Conservation (phyloP, 2,888 invertebrate genomes). For the Macrosoma leucophasiata region DNA sequence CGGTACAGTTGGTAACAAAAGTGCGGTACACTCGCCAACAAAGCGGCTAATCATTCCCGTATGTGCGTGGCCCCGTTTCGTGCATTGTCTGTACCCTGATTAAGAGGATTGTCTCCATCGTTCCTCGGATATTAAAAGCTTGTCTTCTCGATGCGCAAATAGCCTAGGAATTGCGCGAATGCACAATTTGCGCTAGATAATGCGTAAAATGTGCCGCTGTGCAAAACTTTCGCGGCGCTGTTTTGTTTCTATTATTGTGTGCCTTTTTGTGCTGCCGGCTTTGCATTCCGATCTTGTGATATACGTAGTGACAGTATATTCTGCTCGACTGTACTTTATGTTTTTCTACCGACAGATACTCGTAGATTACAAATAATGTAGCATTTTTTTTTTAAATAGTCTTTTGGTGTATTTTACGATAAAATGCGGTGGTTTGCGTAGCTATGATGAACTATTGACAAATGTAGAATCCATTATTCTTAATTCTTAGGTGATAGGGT, state of each 20-base stretch:
- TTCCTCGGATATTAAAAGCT: conserved; percentile 70
- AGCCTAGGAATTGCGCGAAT: conserved; percentile 34
- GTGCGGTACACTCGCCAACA: conserved; percentile 49
- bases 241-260: conserved; percentile 49
- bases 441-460: no score
- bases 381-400: no score
- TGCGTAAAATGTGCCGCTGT: conserved; percentile 40
- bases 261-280: conserved; percentile 40
- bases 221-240: conserved; percentile 44
- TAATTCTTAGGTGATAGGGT: no score
- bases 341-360: conserved; percentile 18
- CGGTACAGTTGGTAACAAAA: conserved; percentile 50
- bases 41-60: conserved; percentile 59
- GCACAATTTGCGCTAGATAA: conserved; percentile 40
- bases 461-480: no score
- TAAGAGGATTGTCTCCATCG: conserved; percentile 74
- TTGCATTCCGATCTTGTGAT: conserved; percentile 39
- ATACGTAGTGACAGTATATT: conserved; percentile 20
- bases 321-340: no score
- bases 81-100: conserved; percentile 70
- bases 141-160: conserved; percentile 51
- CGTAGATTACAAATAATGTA: no score
- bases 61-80: conserved; percentile 70
- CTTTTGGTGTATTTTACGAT: no score
- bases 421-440: no score